Evolutionary conservation across 2,888 invertebrate species (phyloP).

Genomic region (Coenonympha arcania): DNA sequence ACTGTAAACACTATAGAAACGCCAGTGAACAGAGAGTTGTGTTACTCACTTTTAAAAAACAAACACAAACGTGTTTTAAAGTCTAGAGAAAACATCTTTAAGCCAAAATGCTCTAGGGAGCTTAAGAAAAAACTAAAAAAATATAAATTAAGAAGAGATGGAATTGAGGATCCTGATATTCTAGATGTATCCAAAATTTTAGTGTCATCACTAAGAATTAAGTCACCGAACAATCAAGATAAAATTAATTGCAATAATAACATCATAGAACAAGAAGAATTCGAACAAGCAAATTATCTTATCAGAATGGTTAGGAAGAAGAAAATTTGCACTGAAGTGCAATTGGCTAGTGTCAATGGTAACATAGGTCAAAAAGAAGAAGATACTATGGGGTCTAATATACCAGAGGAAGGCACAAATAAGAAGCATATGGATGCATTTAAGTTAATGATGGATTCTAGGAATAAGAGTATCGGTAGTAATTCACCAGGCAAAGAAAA

Average conservation of each 20-base stretch:
- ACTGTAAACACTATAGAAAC: constrained; percentile 28
- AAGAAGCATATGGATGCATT: constrained; percentile 74
- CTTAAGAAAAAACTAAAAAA: constrained; percentile 59
- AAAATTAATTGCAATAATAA: constrained; percentile 3
- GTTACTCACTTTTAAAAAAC: constrained; percentile 26
- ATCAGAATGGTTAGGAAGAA: constrained; percentile 57
- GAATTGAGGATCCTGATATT: constrained; percentile 60
- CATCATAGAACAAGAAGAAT: constrained; percentile 31
- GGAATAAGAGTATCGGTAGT: constrained; percentile 76
- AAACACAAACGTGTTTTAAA: constrained; percentile 36
- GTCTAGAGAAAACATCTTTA: constrained; percentile 46
- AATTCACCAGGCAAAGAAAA: constrained; percentile 77
- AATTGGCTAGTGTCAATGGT: background rate
- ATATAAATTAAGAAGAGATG: constrained; percentile 59
- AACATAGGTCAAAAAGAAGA: constrained; percentile 8
- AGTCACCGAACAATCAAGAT: constrained; percentile 41
- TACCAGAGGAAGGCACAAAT: constrained; percentile 31
- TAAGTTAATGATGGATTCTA: constrained; percentile 78
- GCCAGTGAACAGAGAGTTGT: constrained; percentile 21
- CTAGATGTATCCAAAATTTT: constrained; percentile 57
- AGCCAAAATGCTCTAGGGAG: constrained; percentile 44
- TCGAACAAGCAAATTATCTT: constrained; percentile 50
- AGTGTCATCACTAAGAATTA: constrained; percentile 46
- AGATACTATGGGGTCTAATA: constrained; percentile 10
- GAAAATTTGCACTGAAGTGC: constrained; percentile 24